phyloP scores from a whole-genome alignment of 2,113 vertebrate genomes.

The Serinus canaria region DNA sequence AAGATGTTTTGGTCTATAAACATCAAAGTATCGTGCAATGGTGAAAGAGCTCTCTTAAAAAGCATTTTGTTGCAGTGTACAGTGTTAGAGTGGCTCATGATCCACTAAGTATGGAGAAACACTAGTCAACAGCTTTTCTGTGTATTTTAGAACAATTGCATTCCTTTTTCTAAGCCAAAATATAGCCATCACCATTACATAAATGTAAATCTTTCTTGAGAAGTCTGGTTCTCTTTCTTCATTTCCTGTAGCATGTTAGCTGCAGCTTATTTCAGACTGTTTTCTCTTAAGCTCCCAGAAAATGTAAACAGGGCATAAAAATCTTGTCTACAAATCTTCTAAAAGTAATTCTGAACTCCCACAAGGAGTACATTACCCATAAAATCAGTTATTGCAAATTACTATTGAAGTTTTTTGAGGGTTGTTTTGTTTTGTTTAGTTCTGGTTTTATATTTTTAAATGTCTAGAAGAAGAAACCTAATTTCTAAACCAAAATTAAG shows the following conservation, averaged over 20 bases:
- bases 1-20: background rate
- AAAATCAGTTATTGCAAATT: background rate
- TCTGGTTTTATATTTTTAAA: background rate
- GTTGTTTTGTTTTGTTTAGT: background rate
- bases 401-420: background rate
- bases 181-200: background rate
- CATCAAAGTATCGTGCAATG: background rate
- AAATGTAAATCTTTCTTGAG: slow-evolving; percentile 19
- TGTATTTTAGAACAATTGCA: slow-evolving; percentile 8
- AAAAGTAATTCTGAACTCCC: slow-evolving; percentile 1
- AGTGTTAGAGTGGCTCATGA: background rate
- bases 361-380: background rate
- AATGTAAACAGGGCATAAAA: slow-evolving; percentile 48
- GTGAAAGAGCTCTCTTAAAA: background rate
- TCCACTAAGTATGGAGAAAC: background rate
- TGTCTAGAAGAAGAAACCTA: background rate
- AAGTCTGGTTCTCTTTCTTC: slow-evolving; percentile 33
- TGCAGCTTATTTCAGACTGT: slow-evolving; percentile 15
- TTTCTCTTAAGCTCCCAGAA: slow-evolving; percentile 29
- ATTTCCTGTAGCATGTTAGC: slow-evolving; percentile 40
- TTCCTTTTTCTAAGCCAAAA: slow-evolving; percentile 34
- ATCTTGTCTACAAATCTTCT: slow-evolving; percentile 1
- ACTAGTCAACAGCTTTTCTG: background rate
- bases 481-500: background rate
- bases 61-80: background rate